Base-by-base conservation (phyloP, 2,888 invertebrate genomes). In the Neoitamus cyanurus region DNA sequence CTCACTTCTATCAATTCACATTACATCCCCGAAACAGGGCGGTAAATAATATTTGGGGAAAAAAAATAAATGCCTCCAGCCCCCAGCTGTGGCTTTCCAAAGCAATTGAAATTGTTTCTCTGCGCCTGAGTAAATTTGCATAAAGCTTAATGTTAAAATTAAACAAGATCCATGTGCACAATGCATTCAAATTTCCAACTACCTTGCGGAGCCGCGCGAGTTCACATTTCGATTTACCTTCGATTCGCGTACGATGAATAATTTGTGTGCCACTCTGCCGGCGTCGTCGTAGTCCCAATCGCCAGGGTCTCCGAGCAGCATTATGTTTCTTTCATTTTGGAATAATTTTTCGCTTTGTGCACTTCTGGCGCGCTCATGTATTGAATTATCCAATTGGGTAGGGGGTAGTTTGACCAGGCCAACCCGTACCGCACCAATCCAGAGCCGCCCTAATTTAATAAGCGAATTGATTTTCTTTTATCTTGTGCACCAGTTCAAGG, bases 341-440 rank as follows among this genome's bases (percentile, higher is more conserved):
- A 58, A 58, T 58, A 58, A 58, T 58, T 58, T 58, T 58, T 58
- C 58, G 58, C 58, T 58, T 58, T 58, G 58, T 58, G 58, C 58
- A 58, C 25, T 58, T 58, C 58, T 58, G 58, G 58, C 25, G 58
- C 58, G 58, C 20, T 25, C 58, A 15, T 11, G 9, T 58, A 20
- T 25, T 25, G 58, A 25, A 58, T 58, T 58, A 58, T 58, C 58
- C 58, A 58, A 58, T 58, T 58, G 58, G 48, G 20, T 25, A 58
- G 15, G 20, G 58, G 58, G 58, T 58, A n/a, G 58, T 20, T 58
- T 58, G 58, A 58, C 58, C 58, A 58, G 58, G 20, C 58, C 58
- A 58, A 5, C 2, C 15, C 58, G n/a, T 42, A 42, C 42, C 13
- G 6, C 25, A 58, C 58, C 25, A 58, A 20, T 58, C 25, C 25